A percentile compares a stretch with the other conserved stretches of the same genome.
Conservation (phyloP, 2,113 vertebrate genomes). For the Pholis gunnellus region DNA sequence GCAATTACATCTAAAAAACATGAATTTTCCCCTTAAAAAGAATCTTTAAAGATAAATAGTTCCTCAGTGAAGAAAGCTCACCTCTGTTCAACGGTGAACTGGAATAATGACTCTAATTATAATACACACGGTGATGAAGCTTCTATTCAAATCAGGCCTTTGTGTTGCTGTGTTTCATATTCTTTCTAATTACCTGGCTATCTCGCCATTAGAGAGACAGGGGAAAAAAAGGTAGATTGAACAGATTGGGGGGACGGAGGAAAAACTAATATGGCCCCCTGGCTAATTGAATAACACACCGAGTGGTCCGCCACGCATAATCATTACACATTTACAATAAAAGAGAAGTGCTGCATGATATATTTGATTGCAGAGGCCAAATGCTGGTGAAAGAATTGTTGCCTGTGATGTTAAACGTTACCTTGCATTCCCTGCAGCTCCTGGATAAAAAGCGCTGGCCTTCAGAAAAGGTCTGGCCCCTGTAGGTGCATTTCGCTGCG, state of each 20-base stretch:
- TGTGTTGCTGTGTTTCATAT: constrained; percentile 60
- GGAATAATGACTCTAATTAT: constrained; percentile 75
- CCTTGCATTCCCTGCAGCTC: constrained; percentile 93
- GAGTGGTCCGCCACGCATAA: constrained; percentile 1
- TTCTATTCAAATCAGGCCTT: constrained; percentile 56
- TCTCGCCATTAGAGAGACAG: constrained; percentile 38
- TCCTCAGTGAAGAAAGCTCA: constrained; percentile 39
- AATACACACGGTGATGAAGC: constrained; percentile 56
- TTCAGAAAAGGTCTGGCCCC: constrained; percentile 90
- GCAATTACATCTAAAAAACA: constrained; percentile 42
- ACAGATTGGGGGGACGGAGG: constrained; percentile 43
- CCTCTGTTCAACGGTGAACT: constrained; percentile 47
- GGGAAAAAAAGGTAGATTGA: constrained; percentile 52
- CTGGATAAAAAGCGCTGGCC: constrained; percentile 89
- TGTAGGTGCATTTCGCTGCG: constrained; percentile 91
- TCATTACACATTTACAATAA: constrained; percentile 5
- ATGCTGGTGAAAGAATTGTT: background rate
- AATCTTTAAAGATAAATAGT: constrained; percentile 66
- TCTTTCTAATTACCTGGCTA: constrained; percentile 73
- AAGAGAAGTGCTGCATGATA: background rate
- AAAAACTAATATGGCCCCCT: constrained; percentile 58
- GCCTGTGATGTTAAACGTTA: constrained; percentile 71
- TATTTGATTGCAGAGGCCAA: constrained; percentile 5
- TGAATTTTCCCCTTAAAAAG: constrained; percentile 44
- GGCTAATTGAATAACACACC: constrained; percentile 62